A percentile compares a stretch with the other conserved stretches of the same genome.
These are phyloP conservation scores for Bugula neritina DNA, from an alignment of 2,888 invertebrate species.

Conservation along the genomic window DNA sequence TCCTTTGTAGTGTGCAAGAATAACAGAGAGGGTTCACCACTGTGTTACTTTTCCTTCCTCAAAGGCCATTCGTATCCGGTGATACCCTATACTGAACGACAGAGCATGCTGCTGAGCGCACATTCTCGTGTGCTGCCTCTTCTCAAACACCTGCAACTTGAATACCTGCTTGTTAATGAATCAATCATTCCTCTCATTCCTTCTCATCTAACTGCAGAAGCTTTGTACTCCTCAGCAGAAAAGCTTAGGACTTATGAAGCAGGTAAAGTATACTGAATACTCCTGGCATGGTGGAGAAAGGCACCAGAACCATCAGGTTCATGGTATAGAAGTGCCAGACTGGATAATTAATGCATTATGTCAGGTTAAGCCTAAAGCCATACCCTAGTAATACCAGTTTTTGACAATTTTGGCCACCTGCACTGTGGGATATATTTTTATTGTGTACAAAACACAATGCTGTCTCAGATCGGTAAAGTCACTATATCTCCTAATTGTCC, in stretches of 20 bases:
- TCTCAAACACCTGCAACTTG: background rate
- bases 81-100: background rate
- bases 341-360: too few species aligned
- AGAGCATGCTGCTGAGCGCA: background rate
- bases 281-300: too few species aligned
- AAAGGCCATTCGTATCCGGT: background rate
- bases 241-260: background rate
- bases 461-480: too few species aligned
- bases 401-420: too few species aligned
- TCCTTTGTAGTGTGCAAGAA: slow-evolving; percentile 8
- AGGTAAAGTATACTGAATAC: too few species aligned
- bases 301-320: too few species aligned
- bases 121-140: background rate
- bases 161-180: background rate
- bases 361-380: too few species aligned
- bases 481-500: too few species aligned
- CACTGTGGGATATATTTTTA: too few species aligned
- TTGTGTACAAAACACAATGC: too few species aligned
- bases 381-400: too few species aligned
- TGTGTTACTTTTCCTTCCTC: background rate
- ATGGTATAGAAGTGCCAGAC: too few species aligned
- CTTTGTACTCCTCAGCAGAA: background rate
- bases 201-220: background rate
- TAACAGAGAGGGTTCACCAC: background rate
- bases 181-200: background rate